These are phyloP conservation scores for fruit fly (Drosophila melanogaster) DNA, from an alignment of 1,140 invertebrate genomes.

Conservation along the genomic window DNA sequence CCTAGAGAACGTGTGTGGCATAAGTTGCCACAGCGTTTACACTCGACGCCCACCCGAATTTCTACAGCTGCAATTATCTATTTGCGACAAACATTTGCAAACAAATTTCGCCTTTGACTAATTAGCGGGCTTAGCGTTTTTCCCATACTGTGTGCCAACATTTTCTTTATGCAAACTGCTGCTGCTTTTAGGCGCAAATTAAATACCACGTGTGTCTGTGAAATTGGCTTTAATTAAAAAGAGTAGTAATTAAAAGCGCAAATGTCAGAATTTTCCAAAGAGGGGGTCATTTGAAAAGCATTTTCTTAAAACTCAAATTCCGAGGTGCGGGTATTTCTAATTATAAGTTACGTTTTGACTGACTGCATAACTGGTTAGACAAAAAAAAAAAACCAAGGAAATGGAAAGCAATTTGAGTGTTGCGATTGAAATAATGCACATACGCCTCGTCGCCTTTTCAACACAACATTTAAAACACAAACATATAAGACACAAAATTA, in stretches of 20 bases:
- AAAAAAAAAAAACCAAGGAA: background rate
- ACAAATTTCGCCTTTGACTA: conserved; percentile 46
- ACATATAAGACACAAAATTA: conserved; percentile 55
- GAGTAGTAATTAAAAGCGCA: background rate
- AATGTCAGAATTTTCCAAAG: background rate
- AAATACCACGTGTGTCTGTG: background rate
- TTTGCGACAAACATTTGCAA: conserved; percentile 48
- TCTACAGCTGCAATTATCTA: conserved; percentile 30
- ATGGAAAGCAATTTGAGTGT: conserved; percentile 9
- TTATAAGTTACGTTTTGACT: too few relatives aligned
- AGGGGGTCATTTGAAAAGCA: background rate
- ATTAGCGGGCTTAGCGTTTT: conserved; percentile 32
- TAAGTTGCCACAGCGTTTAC: conserved; percentile 75
- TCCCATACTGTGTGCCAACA: background rate
- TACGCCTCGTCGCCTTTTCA: conserved; percentile 9
- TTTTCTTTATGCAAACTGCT: conserved; percentile 1
- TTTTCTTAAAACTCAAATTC: background rate
- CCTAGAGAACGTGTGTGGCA: conserved; percentile 67
- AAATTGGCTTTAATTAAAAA: too few relatives aligned
- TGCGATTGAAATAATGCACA: conserved; percentile 27
- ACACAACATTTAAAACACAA: conserved; percentile 35
- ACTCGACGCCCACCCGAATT: conserved; percentile 8
- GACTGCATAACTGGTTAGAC: background rate
- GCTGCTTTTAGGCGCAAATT: conserved; percentile 7
- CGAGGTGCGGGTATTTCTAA: too few relatives aligned